Conservation (phyloP, 2,888 invertebrate species). For the Macrophya alboannulata region DNA sequence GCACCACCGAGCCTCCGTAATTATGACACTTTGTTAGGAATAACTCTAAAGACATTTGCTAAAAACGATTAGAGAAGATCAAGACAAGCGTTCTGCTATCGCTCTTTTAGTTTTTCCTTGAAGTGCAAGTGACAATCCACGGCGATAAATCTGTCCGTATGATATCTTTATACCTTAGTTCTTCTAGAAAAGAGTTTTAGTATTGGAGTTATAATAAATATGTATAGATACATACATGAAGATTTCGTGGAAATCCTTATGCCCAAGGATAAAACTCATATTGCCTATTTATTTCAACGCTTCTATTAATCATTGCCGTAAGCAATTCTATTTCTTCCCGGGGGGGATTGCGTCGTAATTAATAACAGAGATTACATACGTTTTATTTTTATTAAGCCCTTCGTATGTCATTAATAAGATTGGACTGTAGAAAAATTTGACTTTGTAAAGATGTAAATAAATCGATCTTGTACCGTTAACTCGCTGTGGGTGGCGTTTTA, state of each 20-base stretch:
- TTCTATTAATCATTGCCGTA: slow-evolving; percentile 40
- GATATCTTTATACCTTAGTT: neutral
- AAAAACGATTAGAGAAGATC: neutral
- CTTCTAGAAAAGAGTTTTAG: neutral
- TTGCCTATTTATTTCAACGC: slow-evolving; percentile 43
- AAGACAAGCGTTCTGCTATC: neutral
- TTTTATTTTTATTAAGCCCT: slow-evolving; percentile 23
- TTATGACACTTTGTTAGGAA: slow-evolving; percentile 35
- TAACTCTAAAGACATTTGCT: neutral
- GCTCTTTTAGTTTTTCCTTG: slow-evolving; percentile 11
- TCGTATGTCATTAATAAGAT: slow-evolving; percentile 37
- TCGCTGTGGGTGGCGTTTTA: slow-evolving; percentile 23
- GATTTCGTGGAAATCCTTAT: slow-evolving; percentile 1
- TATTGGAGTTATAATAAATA: neutral
- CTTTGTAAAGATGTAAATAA: slow-evolving; percentile 12
- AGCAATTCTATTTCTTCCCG: slow-evolving; percentile 28
- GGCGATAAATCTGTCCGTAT: slow-evolving; percentile 4
- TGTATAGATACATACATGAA: neutral
- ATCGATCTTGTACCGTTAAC: slow-evolving; percentile 9
- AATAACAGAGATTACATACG: slow-evolving; percentile 43
- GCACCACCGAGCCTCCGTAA: slow-evolving; percentile 4
- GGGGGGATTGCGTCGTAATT: slow-evolving; percentile 43
- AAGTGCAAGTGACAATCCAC: neutral
- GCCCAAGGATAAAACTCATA: slow-evolving; percentile 19
- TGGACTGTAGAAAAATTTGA: neutral